Conservation (phyloP, 2,888 invertebrate genomes). For the Protula sp. region DNA sequence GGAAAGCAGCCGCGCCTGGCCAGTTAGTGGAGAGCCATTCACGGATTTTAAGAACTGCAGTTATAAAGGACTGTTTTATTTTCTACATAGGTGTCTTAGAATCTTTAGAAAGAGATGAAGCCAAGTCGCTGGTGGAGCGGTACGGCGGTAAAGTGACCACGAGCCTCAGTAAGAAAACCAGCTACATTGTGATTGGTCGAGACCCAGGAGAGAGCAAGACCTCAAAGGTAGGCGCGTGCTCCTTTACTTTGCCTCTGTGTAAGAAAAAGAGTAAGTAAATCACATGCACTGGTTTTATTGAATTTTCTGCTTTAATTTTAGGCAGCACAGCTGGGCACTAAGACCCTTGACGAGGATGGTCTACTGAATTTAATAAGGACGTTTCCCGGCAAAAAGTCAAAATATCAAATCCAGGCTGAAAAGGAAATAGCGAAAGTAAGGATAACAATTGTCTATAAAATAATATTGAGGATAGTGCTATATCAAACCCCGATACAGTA, state of each 20-base stretch:
- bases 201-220: slow-evolving; percentile 82
- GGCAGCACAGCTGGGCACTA: slow-evolving; percentile 61
- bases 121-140: slow-evolving; percentile 66
- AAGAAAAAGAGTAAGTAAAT: too few relatives aligned
- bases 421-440: slow-evolving; percentile 4
- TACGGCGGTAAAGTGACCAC: slow-evolving; percentile 76
- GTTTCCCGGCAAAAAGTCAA: slow-evolving; percentile 48
- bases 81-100: slow-evolving; percentile 67
- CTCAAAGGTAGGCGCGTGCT: slow-evolving; percentile 63
- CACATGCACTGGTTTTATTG: too few relatives aligned
- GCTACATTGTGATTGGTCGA: slow-evolving; percentile 77
- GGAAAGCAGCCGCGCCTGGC: too few relatives aligned
- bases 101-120: slow-evolving; percentile 78
- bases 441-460: too few relatives aligned
- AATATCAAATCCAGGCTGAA: slow-evolving; percentile 43
- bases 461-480: too few relatives aligned
- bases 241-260: too few relatives aligned
- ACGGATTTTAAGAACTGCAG: neutral
- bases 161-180: slow-evolving; percentile 72
- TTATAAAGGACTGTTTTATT: too few relatives aligned
- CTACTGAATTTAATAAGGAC: slow-evolving; percentile 71
- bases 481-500: too few relatives aligned
- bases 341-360: slow-evolving; percentile 73
- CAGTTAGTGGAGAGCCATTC: neutral
- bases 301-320: too few relatives aligned